Conservation (phyloP, 2,888 invertebrate genomes). For the Orchesella flavescens region DNA sequence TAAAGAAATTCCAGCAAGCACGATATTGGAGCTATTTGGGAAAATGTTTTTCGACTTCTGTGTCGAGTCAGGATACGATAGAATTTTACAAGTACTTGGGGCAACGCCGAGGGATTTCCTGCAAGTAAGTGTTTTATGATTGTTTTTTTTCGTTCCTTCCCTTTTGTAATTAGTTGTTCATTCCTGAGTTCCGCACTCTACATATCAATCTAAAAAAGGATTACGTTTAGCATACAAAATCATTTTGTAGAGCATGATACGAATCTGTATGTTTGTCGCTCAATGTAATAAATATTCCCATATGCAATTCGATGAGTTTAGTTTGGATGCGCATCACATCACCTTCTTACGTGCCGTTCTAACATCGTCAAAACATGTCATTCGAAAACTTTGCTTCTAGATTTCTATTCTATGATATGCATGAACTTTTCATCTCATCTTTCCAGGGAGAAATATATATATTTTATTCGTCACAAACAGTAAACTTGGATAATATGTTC, state of each 20-base stretch:
- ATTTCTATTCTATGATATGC: background rate
- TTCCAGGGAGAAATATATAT: no score
- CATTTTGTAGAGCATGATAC: no score
- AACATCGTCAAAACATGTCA: background rate
- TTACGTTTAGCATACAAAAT: no score
- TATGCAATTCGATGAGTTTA: background rate
- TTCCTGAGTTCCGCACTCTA: no score
- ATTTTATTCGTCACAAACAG: no score
- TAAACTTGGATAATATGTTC: no score
- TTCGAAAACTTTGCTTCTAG: background rate
- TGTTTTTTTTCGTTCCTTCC: conserved; percentile 1
- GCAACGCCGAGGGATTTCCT: conserved; percentile 96
- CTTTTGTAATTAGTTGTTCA: background rate
- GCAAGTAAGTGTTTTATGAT: conserved; percentile 79
- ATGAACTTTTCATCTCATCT: no score
- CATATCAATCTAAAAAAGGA: no score
- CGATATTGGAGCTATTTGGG: conserved; percentile 91
- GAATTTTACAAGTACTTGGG: conserved; percentile 93
- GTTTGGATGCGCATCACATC: background rate
- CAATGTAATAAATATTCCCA: background rate
- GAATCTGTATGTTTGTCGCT: no score
- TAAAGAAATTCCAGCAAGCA: conserved; percentile 90
- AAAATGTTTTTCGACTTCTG: conserved; percentile 97
- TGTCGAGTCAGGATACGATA: conserved; percentile 97
- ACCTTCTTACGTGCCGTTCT: background rate